A percentile compares a stretch with the other conserved stretches of the same genome.
Evolutionary conservation across 1,140 invertebrate genomes (phyloP).

Genomic region (Heliconius eleuchia): DNA sequence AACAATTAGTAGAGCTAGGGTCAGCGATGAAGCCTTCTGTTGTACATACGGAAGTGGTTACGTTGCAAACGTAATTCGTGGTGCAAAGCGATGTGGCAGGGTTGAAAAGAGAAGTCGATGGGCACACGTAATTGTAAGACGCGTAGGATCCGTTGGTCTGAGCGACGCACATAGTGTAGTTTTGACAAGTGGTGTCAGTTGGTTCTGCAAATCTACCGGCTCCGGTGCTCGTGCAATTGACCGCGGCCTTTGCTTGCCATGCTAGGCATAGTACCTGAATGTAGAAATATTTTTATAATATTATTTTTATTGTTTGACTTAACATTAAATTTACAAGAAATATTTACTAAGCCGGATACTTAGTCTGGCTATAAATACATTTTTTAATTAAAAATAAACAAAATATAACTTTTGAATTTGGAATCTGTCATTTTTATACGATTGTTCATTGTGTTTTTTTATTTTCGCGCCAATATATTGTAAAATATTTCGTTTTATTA

Average conservation of each 20-base stretch:
- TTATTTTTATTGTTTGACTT: background rate
- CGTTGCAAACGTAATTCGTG: constrained; percentile 40
- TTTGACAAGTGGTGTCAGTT: constrained; percentile 54
- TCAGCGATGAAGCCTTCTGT: constrained; percentile 52
- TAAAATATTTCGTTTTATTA: no score
- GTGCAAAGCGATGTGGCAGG: constrained; percentile 46
- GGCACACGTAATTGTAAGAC: constrained; percentile 57
- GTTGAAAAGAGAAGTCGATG: constrained; percentile 57
- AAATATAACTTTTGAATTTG: no score
- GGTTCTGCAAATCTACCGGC: constrained; percentile 48
- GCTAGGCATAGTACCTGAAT: constrained; percentile 42
- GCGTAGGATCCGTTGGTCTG: constrained; percentile 34
- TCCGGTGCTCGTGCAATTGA: constrained; percentile 51
- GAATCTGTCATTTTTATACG: no score
- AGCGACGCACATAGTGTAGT: constrained; percentile 56
- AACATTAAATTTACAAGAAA: no score
- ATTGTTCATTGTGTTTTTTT: no score
- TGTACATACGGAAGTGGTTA: constrained; percentile 47
- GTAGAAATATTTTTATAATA: constrained; percentile 18
- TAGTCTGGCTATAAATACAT: no score
- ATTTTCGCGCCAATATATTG: no score
- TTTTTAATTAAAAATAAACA: no score
- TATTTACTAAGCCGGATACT: no score
- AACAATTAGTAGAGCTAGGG: constrained; percentile 49
- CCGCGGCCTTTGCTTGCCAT: constrained; percentile 46